These are phyloP conservation scores for Drosophila multiciliata DNA, from an alignment of 2,888 invertebrate genomes.

Conservation along the genomic window DNA sequence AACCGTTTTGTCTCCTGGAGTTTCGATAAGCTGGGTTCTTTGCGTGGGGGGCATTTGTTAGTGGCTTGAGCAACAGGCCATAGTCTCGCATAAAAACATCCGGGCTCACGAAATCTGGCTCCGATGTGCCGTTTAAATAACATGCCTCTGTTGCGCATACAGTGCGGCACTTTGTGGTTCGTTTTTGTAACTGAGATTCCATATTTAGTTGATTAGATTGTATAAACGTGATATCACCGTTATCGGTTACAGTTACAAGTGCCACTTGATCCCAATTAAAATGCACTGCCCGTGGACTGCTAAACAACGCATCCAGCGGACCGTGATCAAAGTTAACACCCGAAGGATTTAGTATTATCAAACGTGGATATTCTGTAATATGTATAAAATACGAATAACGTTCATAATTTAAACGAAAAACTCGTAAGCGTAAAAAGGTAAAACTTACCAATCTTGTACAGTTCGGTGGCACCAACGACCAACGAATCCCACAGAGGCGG, in stretches of 20 bases:
- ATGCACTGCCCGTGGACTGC: conserved; percentile 64
- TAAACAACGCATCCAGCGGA: conserved; percentile 58
- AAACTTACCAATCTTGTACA: conserved; percentile 68
- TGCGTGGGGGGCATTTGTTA: conserved; percentile 43
- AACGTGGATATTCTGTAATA: conserved; percentile 41
- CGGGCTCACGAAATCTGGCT: conserved; percentile 15
- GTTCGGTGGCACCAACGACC: conserved; percentile 62
- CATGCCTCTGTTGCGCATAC: conserved; percentile 66
- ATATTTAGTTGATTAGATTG: conserved; percentile 63
- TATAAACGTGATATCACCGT: conserved; percentile 78
- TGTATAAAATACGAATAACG: neutral
- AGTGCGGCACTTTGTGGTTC: conserved; percentile 33
- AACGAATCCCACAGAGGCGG: conserved; percentile 80
- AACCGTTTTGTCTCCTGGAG: conserved; percentile 52
- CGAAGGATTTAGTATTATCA: conserved; percentile 64
- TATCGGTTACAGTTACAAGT: conserved; percentile 64
- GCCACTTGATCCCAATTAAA: conserved; percentile 69
- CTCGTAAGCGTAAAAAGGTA: neutral
- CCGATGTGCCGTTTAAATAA: conserved; percentile 45
- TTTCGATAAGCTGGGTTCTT: conserved; percentile 36
- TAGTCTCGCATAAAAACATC: conserved; percentile 71
- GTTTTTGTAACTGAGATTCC: conserved; percentile 45
- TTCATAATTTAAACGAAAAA: neutral
- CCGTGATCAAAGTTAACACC: conserved; percentile 42
- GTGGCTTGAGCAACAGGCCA: conserved; percentile 76